These are phyloP conservation scores for Lithobates pipiens DNA, from an alignment of 2,797 vertebrate genomes.

Conservation along the genomic window DNA sequence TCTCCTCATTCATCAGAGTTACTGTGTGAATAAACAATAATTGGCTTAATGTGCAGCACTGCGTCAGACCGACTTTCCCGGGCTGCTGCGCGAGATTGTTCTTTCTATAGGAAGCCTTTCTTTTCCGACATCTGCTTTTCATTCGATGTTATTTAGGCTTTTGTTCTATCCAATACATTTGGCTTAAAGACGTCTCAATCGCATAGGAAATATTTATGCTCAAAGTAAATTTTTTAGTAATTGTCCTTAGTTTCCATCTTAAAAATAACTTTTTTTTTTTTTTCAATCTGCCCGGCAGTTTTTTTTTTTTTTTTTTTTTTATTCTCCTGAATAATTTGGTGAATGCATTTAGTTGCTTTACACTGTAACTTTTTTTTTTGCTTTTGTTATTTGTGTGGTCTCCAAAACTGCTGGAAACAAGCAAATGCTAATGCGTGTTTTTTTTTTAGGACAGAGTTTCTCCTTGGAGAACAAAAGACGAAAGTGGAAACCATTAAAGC, in stretches of 20 bases:
- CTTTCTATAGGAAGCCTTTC: constrained; percentile 46
- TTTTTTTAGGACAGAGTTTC: constrained; percentile 1
- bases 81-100: neutral
- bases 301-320: neutral
- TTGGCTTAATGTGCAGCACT: constrained; percentile 8
- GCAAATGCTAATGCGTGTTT: constrained; percentile 17
- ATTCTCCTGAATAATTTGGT: constrained; percentile 7
- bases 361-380: constrained; percentile 20
- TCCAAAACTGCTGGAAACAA: neutral
- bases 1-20: constrained; percentile 44
- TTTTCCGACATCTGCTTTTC: constrained; percentile 54
- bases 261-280: constrained; percentile 32
- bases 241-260: constrained; percentile 53
- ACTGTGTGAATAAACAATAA: constrained; percentile 50
- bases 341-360: constrained; percentile 6
- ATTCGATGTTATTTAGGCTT: constrained; percentile 53
- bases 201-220: constrained; percentile 54
- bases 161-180: constrained; percentile 57
- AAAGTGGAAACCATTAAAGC: constrained; percentile 5
- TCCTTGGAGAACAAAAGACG: constrained; percentile 1
- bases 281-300: constrained; percentile 7
- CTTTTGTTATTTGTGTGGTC: constrained; percentile 23
- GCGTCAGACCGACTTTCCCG: constrained; percentile 19
- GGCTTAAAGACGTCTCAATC: constrained; percentile 54
- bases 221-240: constrained; percentile 49